Percentiles rank a stretch among this genome's conserved stretches.
Conservation (phyloP, 2,888 invertebrate species). For the Aquatica leii region DNA sequence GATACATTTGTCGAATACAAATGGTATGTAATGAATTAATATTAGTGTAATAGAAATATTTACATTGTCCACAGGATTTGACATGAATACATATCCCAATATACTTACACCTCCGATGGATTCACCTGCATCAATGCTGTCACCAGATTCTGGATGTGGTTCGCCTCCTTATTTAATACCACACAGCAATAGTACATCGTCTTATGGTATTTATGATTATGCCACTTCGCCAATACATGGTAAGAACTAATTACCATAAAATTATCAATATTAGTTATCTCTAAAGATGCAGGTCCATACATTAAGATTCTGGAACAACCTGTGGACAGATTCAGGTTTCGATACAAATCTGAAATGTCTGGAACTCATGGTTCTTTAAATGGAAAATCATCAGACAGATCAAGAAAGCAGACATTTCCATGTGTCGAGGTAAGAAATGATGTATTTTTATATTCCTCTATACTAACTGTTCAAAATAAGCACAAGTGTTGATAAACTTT, state of each 20-base stretch:
- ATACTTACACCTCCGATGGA: slow-evolving; percentile 55
- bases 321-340: slow-evolving; percentile 80
- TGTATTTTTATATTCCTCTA: neutral
- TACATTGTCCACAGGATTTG: slow-evolving; percentile 11
- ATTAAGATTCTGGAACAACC: slow-evolving; percentile 77
- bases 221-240: neutral
- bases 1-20: slow-evolving; percentile 1
- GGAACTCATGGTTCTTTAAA: slow-evolving; percentile 84
- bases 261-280: neutral
- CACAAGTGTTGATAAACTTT: no score
- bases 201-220: slow-evolving; percentile 3
- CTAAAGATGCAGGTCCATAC: slow-evolving; percentile 54
- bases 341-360: slow-evolving; percentile 88
- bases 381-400: slow-evolving; percentile 68
- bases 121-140: slow-evolving; percentile 46
- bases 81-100: slow-evolving; percentile 48
- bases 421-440: slow-evolving; percentile 70
- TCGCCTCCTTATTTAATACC: slow-evolving; percentile 18
- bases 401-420: slow-evolving; percentile 74
- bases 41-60: neutral
- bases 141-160: slow-evolving; percentile 18
- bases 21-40: neutral
- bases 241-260: neutral
- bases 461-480: neutral
- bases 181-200: neutral